Percentiles rank a stretch among this genome's conserved stretches.
phyloP scores from a whole-genome alignment of 2,113 vertebrate species.

The Hippocampus abdominalis region DNA sequence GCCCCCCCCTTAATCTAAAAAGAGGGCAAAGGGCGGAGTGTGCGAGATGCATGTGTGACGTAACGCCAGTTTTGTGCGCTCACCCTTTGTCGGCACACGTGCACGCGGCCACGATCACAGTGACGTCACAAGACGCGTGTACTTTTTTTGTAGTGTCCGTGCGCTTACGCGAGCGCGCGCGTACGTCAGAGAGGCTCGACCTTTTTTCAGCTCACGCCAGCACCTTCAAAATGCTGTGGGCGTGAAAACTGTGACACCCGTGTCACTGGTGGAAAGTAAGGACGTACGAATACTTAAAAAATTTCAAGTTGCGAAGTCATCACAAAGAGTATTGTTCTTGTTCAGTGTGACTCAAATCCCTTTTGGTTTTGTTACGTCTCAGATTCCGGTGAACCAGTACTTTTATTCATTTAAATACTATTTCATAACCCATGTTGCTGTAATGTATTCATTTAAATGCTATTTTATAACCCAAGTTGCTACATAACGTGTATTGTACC shows the following conservation, averaged over 20 bases:
- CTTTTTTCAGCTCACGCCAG: not conserved
- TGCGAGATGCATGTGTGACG: not conserved
- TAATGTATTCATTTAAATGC: too few species aligned
- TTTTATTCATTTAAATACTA: not conserved
- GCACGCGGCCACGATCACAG: not conserved
- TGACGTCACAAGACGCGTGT: not conserved
- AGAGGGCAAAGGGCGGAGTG: not conserved
- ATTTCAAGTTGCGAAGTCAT: not conserved
- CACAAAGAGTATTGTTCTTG: not conserved
- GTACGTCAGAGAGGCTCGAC: not conserved
- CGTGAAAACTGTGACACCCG: not conserved
- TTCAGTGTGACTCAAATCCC: not conserved
- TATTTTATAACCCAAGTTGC: too few species aligned
- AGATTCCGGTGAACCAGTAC: too few species aligned
- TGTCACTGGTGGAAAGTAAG: too few species aligned
- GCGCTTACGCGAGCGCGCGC: not conserved
- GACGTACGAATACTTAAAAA: too few species aligned
- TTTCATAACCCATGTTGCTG: too few species aligned
- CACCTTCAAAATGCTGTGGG: not conserved
- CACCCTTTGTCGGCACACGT: slow-evolving; percentile 1
- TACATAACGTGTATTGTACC: too few species aligned
- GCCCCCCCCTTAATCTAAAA: not conserved
- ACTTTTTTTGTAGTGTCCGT: not conserved
- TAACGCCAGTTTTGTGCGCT: not conserved
- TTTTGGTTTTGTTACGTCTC: not conserved